Evolutionary conservation across 2,797 vertebrate species (phyloP), one percentile per base, ranked within the genome.

Genomic region (Chanos chanos): DNA sequence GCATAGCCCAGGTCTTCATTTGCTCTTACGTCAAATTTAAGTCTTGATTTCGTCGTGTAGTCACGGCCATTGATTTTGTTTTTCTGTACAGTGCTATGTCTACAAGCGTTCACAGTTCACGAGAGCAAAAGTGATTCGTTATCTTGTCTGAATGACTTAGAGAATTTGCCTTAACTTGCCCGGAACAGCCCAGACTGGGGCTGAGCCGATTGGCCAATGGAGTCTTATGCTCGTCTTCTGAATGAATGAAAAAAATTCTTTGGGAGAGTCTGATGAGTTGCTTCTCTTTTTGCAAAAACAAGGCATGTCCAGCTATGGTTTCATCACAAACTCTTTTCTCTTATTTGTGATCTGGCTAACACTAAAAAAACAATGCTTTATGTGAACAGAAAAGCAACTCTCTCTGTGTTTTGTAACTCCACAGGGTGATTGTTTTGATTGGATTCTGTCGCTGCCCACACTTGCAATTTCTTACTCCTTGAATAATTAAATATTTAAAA

Each of bases 191-290:
- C 1, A 12, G 10, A 19, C 24, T 7, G 18, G 31, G 41, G 15
- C 8, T 8, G 27, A 31, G 40, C 4, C 3, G 36, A 16, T 73
- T 75, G 70, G 72, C 80, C 72, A 41, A 55, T 58, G 1, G 71
- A 82, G 80, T 85, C 75, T 80, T 71, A 82, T 85, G 70, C 21
- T 72, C 73, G 75, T 81, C 75, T 62, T 60, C 58, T 37, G 73
- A 79, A 53, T 74, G 75, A 15, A 22, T 71, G 60, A 28, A 15
- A 37, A 1, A 13, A 7, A 19, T 33, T 18, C 4, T 15, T 33
- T 52, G 22, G 30, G 40, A 30, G 12, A 22, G 31, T 51, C 47
- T 33, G 51, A 76, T 73, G 47, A 61, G 52, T 63, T 70, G 67
- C 69, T 74, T 77, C 76, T 75, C 65, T 61, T 43, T 67, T 79